Evolutionary conservation across 2,113 vertebrate genomes (phyloP).

Genomic region (Gavia stellata): DNA sequence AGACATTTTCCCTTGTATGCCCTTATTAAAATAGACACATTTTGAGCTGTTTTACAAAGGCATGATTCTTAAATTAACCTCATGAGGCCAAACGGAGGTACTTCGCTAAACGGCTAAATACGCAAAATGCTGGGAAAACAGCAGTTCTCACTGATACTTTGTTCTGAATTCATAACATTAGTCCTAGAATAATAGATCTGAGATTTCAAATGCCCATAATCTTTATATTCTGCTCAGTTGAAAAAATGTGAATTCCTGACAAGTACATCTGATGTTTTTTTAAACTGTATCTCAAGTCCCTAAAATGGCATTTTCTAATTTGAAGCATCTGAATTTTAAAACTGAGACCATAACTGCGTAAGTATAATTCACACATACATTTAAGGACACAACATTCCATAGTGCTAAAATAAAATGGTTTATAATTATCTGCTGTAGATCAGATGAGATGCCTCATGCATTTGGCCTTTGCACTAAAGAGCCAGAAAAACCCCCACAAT

Average conservation of each 20-base stretch:
- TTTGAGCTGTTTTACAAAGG: not conserved
- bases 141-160: not conserved
- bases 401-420: not conserved
- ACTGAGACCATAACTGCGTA: not conserved
- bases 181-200: not conserved
- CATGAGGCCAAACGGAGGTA: not conserved
- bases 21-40: not conserved
- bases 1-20: not conserved
- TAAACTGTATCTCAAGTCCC: not conserved
- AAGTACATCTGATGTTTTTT: not conserved
- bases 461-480: not conserved
- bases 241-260: not conserved
- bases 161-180: not conserved
- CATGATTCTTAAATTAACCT: not conserved
- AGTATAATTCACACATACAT: not conserved
- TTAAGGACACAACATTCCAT: not conserved
- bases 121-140: not conserved
- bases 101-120: not conserved
- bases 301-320: not conserved
- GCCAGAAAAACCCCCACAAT: not conserved
- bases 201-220: not conserved
- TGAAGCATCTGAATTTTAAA: not conserved
- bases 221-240: not conserved
- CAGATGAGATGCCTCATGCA: not conserved
- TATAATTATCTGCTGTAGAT: not conserved